Evolutionary conservation across 1,140 invertebrate genomes (phyloP).

Genomic region (Maconellicoccus hirsutus): DNA sequence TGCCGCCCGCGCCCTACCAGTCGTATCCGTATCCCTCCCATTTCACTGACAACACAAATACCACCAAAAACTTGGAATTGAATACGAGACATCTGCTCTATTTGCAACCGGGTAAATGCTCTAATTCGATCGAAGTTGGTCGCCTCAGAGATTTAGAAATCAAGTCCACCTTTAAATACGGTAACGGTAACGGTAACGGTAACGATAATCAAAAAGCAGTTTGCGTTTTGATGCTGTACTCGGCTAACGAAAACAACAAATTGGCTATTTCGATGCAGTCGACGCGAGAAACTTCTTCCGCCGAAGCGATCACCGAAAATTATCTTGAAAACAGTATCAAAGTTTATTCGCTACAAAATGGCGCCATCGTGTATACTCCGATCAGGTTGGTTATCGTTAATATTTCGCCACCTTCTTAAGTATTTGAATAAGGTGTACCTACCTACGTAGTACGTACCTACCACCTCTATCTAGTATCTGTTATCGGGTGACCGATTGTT

Average conservation of each 20-base stretch:
- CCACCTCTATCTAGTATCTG: too few species aligned
- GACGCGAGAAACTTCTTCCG: neutral
- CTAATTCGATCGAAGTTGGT: conserved; percentile 4
- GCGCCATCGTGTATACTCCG: neutral
- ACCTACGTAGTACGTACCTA: too few species aligned
- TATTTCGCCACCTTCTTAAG: too few species aligned
- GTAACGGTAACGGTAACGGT: neutral
- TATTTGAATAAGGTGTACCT: too few species aligned
- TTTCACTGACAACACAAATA: neutral
- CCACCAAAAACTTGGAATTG: neutral
- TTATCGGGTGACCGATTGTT: too few species aligned
- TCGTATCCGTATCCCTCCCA: neutral
- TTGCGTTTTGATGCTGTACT: neutral
- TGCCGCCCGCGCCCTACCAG: neutral
- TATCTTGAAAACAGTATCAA: neutral
- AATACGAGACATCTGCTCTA: neutral
- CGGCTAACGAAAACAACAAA: conserved; percentile 6
- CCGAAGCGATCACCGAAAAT: neutral
- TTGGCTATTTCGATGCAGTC: conserved; percentile 13
- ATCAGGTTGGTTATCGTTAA: neutral
- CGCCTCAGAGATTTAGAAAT: neutral
- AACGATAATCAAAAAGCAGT: neutral
- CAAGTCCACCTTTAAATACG: neutral
- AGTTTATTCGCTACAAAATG: neutral
- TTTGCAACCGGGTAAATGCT: conserved; percentile 5